Evolutionary conservation across 1,140 invertebrate species (phyloP), one percentile per base, ranked within the genome.

Genomic region (Caenorhabditis remanei): DNA sequence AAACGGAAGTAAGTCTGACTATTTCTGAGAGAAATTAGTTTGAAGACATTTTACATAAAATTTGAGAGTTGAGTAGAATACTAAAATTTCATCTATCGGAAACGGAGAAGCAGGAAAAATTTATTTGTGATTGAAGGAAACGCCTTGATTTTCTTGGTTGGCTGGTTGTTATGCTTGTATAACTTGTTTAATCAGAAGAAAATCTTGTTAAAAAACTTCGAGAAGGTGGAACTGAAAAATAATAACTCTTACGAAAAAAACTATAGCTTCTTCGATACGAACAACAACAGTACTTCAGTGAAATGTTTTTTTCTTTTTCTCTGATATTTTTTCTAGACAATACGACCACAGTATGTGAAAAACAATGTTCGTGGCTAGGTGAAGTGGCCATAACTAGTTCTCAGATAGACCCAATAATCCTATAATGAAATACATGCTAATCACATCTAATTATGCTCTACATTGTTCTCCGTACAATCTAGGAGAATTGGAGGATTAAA

Each of bases 391-490:
- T 46, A 71, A 79, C 71, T 79, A 19, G 71, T 79, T 79, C 24
- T 50, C 8, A 40, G n/a, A 79, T 43, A 79, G 46, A 24, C 71
- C 46, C 46, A 50, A 79, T 43, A 8, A 79, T 50, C 40, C 67
- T 9, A 46, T 48, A 79, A 50, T 50, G 9, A 79, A 79, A 79
- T 48, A n/a, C 7, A 79, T 50, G 46, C n/a, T 79, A 79, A 79
- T 79, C 71, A 79, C 46, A 79, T 79, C 71, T 79, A 79, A 79
- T 79, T 79, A 79, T 79, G 71, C 71, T 79, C 71, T 48, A 50
- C 46, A 48, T 50, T 79, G 46, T 79, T 79, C 8, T 24, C 46
- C 40, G 53, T 79, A 40, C 11, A 63, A 32, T 21, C 71, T 13
- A 71, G 16, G 41, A 9, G 11, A 24, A 71, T 16, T 6, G 4